Evolutionary conservation across 2,888 invertebrate species (phyloP).

Genomic region (Strigamia crassipes): DNA sequence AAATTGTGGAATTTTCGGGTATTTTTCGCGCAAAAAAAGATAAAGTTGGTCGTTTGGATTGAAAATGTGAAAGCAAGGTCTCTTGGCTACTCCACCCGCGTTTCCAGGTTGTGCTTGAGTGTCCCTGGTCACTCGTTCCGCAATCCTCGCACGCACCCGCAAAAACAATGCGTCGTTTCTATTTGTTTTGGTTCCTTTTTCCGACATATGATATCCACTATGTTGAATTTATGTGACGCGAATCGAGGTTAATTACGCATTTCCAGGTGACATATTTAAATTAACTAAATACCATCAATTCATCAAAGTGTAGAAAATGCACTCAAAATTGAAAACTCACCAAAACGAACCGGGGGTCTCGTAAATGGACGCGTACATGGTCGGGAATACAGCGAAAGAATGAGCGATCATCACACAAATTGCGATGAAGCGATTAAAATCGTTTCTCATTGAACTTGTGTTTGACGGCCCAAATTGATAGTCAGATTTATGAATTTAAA

Average conservation of each 20-base stretch:
- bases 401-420: no score
- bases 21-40: no score
- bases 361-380: not conserved
- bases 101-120: not conserved
- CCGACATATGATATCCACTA: not conserved
- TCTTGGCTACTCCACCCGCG: not conserved
- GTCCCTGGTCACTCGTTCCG: conserved; percentile 1
- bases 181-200: conserved; percentile 2
- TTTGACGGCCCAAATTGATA: conserved; percentile 10
- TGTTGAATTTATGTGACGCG: not conserved
- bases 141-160: not conserved
- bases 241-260: not conserved
- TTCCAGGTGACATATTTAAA: not conserved
- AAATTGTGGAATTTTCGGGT: no score
- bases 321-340: not conserved
- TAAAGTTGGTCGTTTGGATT: no score
- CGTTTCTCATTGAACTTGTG: not conserved
- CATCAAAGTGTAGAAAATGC: no score
- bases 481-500: no score
- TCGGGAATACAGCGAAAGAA: no score
- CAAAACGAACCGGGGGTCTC: not conserved
- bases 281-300: not conserved
- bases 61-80: not conserved
- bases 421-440: not conserved
- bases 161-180: not conserved